Base-by-base conservation (phyloP, 1,140 invertebrate genomes). In the Caenorhabditis briggsae region DNA sequence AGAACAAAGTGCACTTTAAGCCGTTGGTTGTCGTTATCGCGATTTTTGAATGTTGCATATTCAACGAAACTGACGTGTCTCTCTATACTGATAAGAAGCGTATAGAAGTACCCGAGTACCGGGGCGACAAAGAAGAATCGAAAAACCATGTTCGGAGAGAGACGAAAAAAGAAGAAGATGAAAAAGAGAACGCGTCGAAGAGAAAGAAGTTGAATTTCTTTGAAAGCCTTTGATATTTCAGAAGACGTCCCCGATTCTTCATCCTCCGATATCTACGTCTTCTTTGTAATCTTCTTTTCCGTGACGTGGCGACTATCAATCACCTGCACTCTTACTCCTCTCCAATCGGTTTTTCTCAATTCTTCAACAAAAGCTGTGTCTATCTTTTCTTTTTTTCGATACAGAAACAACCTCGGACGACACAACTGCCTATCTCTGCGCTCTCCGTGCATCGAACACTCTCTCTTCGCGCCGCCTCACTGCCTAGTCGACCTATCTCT, bases 401-500 rank as follows among this genome's bases (percentile, higher is more conserved):
- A 20, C n/a, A 78, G 64, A 43, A 78, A 78, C 43, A 53, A 78
- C 8, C 20, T 78, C 46, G 46, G 70, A 50, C 46, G 70, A 50
- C 46, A 53, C 43, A 50, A 33, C 23, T 23, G 46, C 70, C 25
- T 41, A 50, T 41, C 70, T 78, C 70, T 78, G 33, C 46, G n/a
- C 9, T 61, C 46, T 78, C 46, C 43, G 12, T 9, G 8, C 0
- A 3, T 20, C 70, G 9, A 20, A 14, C 46, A 53, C 70, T 78
- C 43, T 78, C 64, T 70, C 33, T 5, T 25, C 25, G 59, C 59
- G 59, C 59, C 59, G 59, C 64, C 64, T 43, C 46, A 78, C 70
- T 50, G 70, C 70, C 46, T 78, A n/a, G 41, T 33, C 70, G 70
- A 78, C 70, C 70, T 78, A 78, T 78, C 70, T 78, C 70, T 78